These are phyloP conservation scores for Chelmon rostratus DNA, from an alignment of 2,797 vertebrate genomes.

Conservation along the genomic window DNA sequence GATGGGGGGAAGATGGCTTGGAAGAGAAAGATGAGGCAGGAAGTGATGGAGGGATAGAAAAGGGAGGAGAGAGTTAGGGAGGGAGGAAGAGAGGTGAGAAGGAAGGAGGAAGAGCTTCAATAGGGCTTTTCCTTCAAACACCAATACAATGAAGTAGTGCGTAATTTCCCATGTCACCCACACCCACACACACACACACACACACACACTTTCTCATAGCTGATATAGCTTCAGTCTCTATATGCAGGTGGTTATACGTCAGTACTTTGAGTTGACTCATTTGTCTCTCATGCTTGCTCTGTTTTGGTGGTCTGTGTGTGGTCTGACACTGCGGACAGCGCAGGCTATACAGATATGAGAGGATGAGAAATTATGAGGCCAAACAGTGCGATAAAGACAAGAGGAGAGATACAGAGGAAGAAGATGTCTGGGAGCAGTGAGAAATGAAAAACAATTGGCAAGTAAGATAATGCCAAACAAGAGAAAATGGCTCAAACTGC, in stretches of 20 bases:
- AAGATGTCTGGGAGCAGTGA: slow-evolving; percentile 19
- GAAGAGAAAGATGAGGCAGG: slow-evolving; percentile 55
- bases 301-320: slow-evolving; percentile 59
- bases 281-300: slow-evolving; percentile 24
- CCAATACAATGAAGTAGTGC: slow-evolving; percentile 86
- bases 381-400: slow-evolving; percentile 43
- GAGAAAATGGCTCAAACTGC: slow-evolving; percentile 50
- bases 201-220: slow-evolving; percentile 61
- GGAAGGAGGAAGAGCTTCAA: slow-evolving; percentile 82
- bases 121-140: slow-evolving; percentile 85
- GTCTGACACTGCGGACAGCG: slow-evolving; percentile 50
- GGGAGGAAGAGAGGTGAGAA: slow-evolving; percentile 80
- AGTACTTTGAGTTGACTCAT: slow-evolving; percentile 8
- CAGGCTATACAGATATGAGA: slow-evolving; percentile 32
- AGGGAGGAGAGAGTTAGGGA: slow-evolving; percentile 67
- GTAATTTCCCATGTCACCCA: slow-evolving; percentile 82
- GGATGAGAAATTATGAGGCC: slow-evolving; percentile 40
- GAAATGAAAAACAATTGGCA: slow-evolving; percentile 49
- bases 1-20: not conserved
- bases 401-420: slow-evolving; percentile 31
- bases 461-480: slow-evolving; percentile 43
- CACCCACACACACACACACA: slow-evolving; percentile 41
- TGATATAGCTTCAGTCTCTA: slow-evolving; percentile 45
- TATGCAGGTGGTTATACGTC: slow-evolving; percentile 31
- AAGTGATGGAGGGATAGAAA: slow-evolving; percentile 73